phyloP scores from a whole-genome alignment of 2,113 vertebrate species.

The Corydoras maculifer region DNA sequence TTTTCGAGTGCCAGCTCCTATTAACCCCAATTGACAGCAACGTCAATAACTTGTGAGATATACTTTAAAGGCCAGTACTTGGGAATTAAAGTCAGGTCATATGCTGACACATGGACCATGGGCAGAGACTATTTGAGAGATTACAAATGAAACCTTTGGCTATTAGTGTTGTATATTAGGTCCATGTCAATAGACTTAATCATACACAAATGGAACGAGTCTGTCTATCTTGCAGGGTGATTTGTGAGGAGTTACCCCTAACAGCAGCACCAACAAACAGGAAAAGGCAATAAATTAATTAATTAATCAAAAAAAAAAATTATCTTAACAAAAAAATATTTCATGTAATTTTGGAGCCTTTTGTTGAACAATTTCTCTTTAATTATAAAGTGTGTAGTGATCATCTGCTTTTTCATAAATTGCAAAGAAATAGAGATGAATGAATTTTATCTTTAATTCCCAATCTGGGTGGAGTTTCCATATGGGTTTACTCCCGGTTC shows the following conservation, averaged over 20 bases:
- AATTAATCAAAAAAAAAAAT: too few species aligned
- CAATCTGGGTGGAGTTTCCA: too few species aligned
- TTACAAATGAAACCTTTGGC: constrained; percentile 52
- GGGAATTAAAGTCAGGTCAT: constrained; percentile 57
- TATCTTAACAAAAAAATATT: too few species aligned
- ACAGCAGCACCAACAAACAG: too few species aligned
- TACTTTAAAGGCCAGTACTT: constrained; percentile 53
- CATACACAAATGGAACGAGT: constrained; percentile 25
- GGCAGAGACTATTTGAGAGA: constrained; percentile 56
- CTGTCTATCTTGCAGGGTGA: constrained; percentile 7
- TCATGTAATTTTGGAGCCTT: too few species aligned
- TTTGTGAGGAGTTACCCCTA: too few species aligned
- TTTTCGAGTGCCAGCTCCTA: constrained; percentile 63
- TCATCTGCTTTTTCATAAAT: too few species aligned
- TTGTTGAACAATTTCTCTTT: too few species aligned
- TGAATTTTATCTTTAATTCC: too few species aligned
- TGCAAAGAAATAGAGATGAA: too few species aligned
- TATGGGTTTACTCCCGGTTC: too few species aligned
- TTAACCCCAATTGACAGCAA: constrained; percentile 60
- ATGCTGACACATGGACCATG: constrained; percentile 41
- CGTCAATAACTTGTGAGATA: constrained; percentile 45
- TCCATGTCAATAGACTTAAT: constrained; percentile 28
- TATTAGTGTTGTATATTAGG: constrained; percentile 49
- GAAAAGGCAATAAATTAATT: too few species aligned
- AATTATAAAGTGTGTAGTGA: not conserved